Conservation (phyloP, 2,797 vertebrate genomes). For the Eulemur mongoz region DNA sequence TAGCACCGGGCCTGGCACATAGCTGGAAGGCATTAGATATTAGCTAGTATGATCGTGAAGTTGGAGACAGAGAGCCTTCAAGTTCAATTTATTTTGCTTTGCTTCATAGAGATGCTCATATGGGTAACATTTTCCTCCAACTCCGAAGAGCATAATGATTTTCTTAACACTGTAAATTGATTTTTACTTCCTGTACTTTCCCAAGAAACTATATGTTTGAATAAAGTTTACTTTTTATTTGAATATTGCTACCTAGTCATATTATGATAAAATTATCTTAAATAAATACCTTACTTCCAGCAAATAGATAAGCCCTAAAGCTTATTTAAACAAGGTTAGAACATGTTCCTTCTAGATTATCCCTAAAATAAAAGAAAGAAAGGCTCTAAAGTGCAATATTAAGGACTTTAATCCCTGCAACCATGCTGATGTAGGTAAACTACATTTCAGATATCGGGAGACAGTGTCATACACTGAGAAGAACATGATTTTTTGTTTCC, state of each 20-base stretch:
- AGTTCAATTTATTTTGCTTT: background rate
- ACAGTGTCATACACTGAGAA: background rate
- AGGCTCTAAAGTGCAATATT: background rate
- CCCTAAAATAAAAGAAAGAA: background rate
- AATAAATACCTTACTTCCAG: constrained; percentile 36
- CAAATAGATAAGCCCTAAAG: constrained; percentile 57
- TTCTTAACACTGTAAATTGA: background rate
- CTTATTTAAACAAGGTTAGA: constrained; percentile 47
- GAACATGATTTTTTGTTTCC: background rate
- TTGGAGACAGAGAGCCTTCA: background rate
- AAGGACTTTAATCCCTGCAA: background rate
- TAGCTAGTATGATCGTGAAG: background rate
- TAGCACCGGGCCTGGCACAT: background rate
- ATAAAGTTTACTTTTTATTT: constrained; percentile 39
- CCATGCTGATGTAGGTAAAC: background rate
- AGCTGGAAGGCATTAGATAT: background rate
- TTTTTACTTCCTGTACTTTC: background rate
- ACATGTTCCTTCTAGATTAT: background rate
- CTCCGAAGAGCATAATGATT: background rate
- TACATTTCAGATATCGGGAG: background rate
- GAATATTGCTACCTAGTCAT: background rate
- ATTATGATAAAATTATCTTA: constrained; percentile 45
- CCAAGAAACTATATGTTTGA: background rate
- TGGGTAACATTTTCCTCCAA: background rate
- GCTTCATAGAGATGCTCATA: background rate